Conservation (phyloP, 2,113 vertebrate genomes). For the Tichodroma muraria region DNA sequence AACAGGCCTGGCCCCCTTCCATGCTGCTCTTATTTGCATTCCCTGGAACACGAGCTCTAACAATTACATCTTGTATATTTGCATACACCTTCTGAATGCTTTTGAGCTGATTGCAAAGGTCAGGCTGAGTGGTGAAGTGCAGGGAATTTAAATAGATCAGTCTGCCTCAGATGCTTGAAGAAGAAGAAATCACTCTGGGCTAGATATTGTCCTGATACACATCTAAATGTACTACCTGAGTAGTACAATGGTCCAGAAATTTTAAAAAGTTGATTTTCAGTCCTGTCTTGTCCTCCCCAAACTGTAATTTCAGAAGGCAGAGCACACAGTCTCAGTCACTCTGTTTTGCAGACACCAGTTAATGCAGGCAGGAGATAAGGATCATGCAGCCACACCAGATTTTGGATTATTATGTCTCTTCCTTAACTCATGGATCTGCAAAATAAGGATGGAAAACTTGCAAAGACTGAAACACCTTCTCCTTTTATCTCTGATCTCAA, state of each 20-base stretch:
- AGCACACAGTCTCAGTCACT: neutral
- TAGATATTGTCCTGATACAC: neutral
- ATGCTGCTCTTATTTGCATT: neutral
- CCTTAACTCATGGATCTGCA: neutral
- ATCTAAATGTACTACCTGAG: neutral
- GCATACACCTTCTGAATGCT: neutral
- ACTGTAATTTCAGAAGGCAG: neutral
- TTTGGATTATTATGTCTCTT: neutral
- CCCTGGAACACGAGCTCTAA: neutral
- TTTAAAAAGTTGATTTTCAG: neutral
- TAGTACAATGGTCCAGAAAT: neutral
- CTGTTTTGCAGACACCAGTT: neutral
- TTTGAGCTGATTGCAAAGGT: neutral
- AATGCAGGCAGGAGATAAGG: neutral
- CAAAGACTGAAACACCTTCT: neutral
- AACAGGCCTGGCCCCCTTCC: neutral
- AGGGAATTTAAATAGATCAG: neutral
- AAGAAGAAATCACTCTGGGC: neutral
- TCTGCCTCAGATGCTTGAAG: neutral
- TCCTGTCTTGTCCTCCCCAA: neutral
- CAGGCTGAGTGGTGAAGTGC: neutral
- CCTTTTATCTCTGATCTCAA: neutral
- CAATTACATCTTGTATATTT: neutral
- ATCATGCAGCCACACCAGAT: neutral
- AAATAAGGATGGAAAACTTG: neutral